Conservation (phyloP, 2,113 vertebrate species). For the Pica pica region DNA sequence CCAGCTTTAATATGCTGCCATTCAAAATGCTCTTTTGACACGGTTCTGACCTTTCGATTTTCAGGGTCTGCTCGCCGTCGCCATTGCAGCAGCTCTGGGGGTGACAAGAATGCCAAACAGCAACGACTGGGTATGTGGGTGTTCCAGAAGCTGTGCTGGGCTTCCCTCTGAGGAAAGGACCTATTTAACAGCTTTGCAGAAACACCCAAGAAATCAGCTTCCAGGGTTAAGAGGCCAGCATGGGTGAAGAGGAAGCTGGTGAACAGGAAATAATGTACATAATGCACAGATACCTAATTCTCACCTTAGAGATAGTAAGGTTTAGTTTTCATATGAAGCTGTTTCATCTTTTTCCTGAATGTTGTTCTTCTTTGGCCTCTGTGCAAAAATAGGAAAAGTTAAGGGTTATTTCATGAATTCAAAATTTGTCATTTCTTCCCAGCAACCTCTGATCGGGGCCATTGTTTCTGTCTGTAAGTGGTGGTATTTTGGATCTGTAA, state of each 20-base stretch:
- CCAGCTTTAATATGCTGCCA: neutral
- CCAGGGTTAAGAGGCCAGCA: fast-evolving
- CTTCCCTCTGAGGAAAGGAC: neutral
- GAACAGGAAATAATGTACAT: neutral
- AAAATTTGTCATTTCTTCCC: neutral
- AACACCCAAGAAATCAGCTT: neutral
- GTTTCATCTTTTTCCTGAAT: neutral
- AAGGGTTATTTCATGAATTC: neutral
- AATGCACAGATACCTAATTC: neutral
- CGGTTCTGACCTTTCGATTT: neutral
- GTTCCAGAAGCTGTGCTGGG: neutral
- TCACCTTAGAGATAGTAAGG: neutral
- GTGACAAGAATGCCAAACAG: neutral
- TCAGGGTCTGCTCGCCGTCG: neutral
- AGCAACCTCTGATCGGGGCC: neutral
- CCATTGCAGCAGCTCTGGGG: neutral
- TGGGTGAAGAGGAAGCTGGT: neutral
- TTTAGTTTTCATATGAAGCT: neutral
- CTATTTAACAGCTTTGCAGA: neutral
- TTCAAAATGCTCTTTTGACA: neutral
- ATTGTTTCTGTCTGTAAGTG: neutral
- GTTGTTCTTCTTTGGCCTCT: neutral
- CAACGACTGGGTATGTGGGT: neutral
- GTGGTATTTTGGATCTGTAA: neutral
- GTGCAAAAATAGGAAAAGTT: neutral